These are phyloP conservation scores for Eurystomus gularis DNA, from an alignment of 2,113 vertebrate species.

Conservation along the genomic window DNA sequence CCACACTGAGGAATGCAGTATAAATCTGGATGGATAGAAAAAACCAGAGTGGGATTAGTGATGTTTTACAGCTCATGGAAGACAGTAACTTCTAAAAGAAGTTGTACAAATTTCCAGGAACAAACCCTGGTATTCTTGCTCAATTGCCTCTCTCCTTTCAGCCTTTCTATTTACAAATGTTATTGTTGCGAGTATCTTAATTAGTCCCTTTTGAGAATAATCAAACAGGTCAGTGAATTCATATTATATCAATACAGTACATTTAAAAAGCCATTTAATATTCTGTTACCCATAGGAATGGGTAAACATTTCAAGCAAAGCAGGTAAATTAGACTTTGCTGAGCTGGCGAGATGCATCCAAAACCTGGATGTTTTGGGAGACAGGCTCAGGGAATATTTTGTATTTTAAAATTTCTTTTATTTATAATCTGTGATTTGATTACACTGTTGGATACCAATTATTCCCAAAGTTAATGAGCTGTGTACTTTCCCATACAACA, in stretches of 20 bases:
- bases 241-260: not conserved
- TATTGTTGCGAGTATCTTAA: not conserved
- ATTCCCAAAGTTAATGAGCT: constrained; percentile 20
- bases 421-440: constrained; percentile 34
- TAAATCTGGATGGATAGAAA: not conserved
- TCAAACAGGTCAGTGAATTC: not conserved
- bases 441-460: constrained; percentile 22
- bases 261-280: not conserved
- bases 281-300: not conserved
- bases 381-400: not conserved
- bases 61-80: not conserved
- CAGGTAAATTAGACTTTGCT: not conserved
- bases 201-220: not conserved
- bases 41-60: not conserved
- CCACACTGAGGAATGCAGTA: not conserved
- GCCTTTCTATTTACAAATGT: not conserved
- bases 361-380: not conserved
- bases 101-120: not conserved
- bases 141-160: not conserved
- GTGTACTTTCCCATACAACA: constrained; percentile 39
- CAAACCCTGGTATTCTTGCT: not conserved
- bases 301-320: not conserved
- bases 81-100: not conserved
- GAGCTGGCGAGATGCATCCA: not conserved
- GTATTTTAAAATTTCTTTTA: constrained; percentile 8